A percentile compares a stretch with the other conserved stretches of the same genome.
Conservation (phyloP, 2,113 vertebrate genomes). For the Rhadina sibilatrix region DNA sequence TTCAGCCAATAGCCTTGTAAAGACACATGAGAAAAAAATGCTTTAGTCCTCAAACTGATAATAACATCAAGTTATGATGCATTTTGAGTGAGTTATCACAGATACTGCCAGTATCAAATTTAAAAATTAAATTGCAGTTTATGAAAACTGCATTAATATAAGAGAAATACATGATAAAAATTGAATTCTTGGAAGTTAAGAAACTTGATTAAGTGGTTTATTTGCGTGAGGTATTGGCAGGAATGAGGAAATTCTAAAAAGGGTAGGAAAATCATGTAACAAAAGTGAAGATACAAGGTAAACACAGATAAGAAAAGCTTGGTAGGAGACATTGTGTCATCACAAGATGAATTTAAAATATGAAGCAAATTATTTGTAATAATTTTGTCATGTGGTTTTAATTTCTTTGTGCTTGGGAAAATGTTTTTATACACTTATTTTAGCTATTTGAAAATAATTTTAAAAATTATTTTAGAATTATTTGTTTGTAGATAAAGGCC, state of each 20-base stretch:
- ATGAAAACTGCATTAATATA: not conserved
- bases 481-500: not conserved
- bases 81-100: not conserved
- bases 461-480: not conserved
- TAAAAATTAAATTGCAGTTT: not conserved
- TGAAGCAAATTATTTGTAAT: not conserved
- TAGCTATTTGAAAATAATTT: not conserved
- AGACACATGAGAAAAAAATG: not conserved
- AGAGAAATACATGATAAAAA: not conserved
- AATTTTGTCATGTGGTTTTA: not conserved
- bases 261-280: not conserved
- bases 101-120: not conserved
- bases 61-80: not conserved
- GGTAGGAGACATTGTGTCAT: not conserved
- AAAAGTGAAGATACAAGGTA: not conserved
- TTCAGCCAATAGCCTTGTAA: not conserved
- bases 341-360: not conserved
- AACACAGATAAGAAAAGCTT: not conserved
- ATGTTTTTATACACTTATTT: accelerated
- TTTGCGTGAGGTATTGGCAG: not conserved
- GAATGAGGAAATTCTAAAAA: not conserved
- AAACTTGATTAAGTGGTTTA: not conserved
- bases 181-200: not conserved
- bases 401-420: not conserved
- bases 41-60: not conserved